Percentiles rank a stretch among this genome's conserved stretches.
These are phyloP conservation scores for Otis tarda DNA, from an alignment of 2,113 vertebrate species.

Conservation along the genomic window DNA sequence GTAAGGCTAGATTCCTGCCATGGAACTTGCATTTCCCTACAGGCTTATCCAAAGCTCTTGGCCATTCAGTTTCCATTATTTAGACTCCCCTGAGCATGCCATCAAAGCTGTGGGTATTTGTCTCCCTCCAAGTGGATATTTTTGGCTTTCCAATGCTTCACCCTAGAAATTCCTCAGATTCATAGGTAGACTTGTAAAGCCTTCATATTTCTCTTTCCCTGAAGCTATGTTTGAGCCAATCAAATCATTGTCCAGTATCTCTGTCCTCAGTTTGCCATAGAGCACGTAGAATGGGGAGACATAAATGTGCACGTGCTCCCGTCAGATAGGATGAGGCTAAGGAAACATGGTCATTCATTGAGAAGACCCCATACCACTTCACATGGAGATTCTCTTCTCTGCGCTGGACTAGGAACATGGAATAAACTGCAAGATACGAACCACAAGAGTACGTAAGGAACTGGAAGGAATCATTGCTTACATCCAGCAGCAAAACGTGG, in stretches of 20 bases:
- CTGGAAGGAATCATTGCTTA: neutral
- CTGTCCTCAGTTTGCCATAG: neutral
- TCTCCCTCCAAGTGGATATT: neutral
- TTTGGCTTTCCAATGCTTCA: neutral
- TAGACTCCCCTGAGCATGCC: neutral
- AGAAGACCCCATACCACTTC: neutral
- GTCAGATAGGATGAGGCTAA: neutral
- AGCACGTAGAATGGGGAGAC: neutral
- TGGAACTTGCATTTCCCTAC: neutral
- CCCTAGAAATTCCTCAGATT: neutral
- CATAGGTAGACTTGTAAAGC: neutral
- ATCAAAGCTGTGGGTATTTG: neutral
- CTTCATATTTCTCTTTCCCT: neutral
- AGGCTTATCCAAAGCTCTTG: neutral
- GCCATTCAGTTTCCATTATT: neutral
- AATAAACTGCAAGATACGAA: neutral
- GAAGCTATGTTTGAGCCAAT: neutral
- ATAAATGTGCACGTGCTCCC: neutral
- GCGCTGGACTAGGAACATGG: neutral
- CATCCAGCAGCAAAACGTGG: neutral
- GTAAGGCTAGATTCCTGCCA: neutral
- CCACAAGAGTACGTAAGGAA: neutral
- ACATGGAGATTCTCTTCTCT: neutral
- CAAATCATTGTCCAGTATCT: neutral
- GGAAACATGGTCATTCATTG: fast-evolving